Conservation (phyloP, 2,797 vertebrate species). For the Acomys russatus region DNA sequence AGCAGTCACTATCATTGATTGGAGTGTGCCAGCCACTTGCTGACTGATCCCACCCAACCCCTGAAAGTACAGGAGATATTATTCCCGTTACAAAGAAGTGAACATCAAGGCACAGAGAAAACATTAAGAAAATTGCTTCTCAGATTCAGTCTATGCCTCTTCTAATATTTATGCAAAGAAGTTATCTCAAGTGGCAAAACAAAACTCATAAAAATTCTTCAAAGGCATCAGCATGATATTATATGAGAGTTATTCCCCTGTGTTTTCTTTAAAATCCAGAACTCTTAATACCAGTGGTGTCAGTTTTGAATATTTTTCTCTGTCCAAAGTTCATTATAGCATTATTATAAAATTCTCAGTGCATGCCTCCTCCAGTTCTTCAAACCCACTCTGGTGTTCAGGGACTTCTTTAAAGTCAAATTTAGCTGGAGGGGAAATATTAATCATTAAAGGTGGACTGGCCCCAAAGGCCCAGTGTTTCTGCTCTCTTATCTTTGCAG, state of each 20-base stretch:
- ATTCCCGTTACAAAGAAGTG: not conserved
- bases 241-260: not conserved
- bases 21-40: not conserved
- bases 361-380: conserved; percentile 68
- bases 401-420: conserved; percentile 82
- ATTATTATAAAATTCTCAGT: conserved; percentile 77
- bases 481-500: conserved; percentile 78
- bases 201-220: conserved; percentile 67
- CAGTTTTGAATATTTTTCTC: conserved; percentile 75
- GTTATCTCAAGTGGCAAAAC: not conserved
- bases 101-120: not conserved
- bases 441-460: conserved; percentile 82
- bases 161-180: conserved; percentile 54
- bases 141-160: not conserved
- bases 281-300: conserved; percentile 56
- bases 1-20: not conserved
- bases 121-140: not conserved
- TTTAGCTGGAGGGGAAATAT: conserved; percentile 82
- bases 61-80: not conserved
- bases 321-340: conserved; percentile 73
- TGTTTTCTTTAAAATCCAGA: conserved; percentile 55
- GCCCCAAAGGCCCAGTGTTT: conserved; percentile 68
- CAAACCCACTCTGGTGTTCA: conserved; percentile 57
- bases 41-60: not conserved
- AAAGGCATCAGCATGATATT: conserved; percentile 68